Evolutionary conservation across 2,113 vertebrate species (phyloP), one percentile per base, ranked within the genome.

Genomic region (Cyanoramphus novaezelandiae): DNA sequence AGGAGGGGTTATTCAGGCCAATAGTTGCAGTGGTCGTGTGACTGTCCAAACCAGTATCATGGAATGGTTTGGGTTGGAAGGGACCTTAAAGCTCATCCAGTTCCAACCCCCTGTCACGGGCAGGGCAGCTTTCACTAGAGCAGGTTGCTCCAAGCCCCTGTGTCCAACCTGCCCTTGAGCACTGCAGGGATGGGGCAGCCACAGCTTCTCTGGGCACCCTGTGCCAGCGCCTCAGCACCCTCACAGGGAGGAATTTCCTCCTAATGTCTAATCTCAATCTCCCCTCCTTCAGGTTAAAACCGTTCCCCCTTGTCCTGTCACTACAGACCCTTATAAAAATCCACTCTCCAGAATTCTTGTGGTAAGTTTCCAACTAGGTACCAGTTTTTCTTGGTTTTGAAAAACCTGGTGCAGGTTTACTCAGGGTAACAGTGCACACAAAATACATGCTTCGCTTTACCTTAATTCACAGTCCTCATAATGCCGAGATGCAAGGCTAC

Each of bases 1-100:
- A 24, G 63, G 37, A 80, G 18, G 24, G 23, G 11, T 28, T 52
- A 27, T 8, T 77, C 0, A 0, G 35, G 81, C 69, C 52, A 19
- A 4, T 2, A 0, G 0, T 2, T 37, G 35, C 47, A 85, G 57
- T 35, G 33, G 57, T 10, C 23, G 6, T 59, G 55, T 35, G 33
- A 35, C 21, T 35, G 21, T 35, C 33, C 33, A 59, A 59, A 59
- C 57, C 33, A 35, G 9, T n/a, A n/a, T 35, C 57, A 16, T 24
- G 33, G 57, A 59, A 59, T 16, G 21, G 13, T 24, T 59, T 35
- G 57, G 9, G 6, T 35, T 35, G 57, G 57, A 24, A 59, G 33
- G 13, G 57, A 24, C 57, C 33, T 35, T 59, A 59, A 59, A 13
- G 33, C 33, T 59, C 33, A 24, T 24, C 21, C 57, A 35, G 57